Evolutionary conservation across 1,140 invertebrate species (phyloP), one percentile per base, ranked within the genome.

Genomic region (honey bee (Apis mellifera)): DNA sequence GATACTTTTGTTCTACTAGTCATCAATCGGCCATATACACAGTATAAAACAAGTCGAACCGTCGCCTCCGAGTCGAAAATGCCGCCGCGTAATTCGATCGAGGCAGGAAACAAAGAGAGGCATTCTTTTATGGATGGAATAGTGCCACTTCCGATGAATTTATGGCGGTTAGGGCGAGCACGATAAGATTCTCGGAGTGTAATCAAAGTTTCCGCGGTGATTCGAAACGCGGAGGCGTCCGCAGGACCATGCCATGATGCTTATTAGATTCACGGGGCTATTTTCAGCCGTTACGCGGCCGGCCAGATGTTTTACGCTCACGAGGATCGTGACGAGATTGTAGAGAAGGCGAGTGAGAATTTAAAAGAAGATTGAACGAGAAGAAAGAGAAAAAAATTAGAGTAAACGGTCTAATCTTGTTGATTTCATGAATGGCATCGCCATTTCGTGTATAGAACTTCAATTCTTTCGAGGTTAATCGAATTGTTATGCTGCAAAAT

Each of bases 261-360:
- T 76, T 68, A 59, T 81, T 75, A 76, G 64, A 76, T 82, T 76
- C 79, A 68, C 73, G 23, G 21, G 55, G 64, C 79, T 82, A 82
- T 82, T 82, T 82, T 82, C 54, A 55, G 78, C 26, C 17, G 79
- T 82, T 82, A 68, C 79, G 60, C 55, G 64, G 21, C 19, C n/a
- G 62, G 21, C 79, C 79, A 82, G 79, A 82, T 82, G 79, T 82
- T 81, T 75, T 32, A 68, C 62, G 54, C 68, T 82, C 79, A 50
- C 69, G 15, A 7, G 59, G 77, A 55, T 73, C 78, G 70, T 74
- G 70, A 80, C 69, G 69, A 21, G 50, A 48, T 50, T 65, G 7
- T n/a, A 42, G 69, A 80, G 52, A 64, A 48, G 19, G 7, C 23
- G 11, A 12, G 73, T 21, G 1, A 9, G 13, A 52, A 12, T 13